Conservation (phyloP, 2,888 invertebrate species). For the Oeneis ivallda region DNA sequence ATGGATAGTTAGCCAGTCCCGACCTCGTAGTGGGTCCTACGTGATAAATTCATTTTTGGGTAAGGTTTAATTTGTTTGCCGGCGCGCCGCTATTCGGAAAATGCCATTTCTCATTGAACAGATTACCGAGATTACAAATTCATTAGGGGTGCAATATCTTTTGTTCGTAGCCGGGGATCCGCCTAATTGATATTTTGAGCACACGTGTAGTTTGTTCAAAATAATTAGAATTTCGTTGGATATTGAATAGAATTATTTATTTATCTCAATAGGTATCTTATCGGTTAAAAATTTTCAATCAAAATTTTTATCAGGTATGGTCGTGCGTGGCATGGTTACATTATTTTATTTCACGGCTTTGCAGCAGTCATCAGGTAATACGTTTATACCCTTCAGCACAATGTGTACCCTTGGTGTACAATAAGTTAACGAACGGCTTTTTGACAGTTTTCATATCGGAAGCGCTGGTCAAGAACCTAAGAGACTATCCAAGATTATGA, state of each 20-base stretch:
- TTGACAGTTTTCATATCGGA: no score
- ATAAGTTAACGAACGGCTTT: no score
- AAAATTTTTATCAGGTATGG: no score
- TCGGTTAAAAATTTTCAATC: no score
- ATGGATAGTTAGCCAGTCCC: constrained; percentile 62
- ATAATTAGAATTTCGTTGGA: constrained; percentile 23
- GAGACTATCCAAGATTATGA: no score
- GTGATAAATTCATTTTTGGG: constrained; percentile 82
- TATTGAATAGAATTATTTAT: constrained; percentile 3
- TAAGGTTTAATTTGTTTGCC: constrained; percentile 78
- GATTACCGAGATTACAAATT: constrained; percentile 80
- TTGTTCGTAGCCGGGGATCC: constrained; percentile 57
- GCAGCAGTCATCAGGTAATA: no score
- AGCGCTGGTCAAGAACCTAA: no score
- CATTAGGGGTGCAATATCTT: constrained; percentile 77
- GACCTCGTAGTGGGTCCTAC: constrained; percentile 45
- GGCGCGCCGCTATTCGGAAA: constrained; percentile 65
- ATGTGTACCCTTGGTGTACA: no score
- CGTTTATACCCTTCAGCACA: no score
- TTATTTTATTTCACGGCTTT: no score
- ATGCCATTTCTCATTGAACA: constrained; percentile 80
- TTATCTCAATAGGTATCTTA: not conserved
- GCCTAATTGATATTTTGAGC: constrained; percentile 75
- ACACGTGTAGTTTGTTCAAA: constrained; percentile 53
- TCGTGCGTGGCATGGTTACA: no score